Base-by-base conservation (phyloP, 2,113 vertebrate genomes). In the Macquaria australasica region DNA sequence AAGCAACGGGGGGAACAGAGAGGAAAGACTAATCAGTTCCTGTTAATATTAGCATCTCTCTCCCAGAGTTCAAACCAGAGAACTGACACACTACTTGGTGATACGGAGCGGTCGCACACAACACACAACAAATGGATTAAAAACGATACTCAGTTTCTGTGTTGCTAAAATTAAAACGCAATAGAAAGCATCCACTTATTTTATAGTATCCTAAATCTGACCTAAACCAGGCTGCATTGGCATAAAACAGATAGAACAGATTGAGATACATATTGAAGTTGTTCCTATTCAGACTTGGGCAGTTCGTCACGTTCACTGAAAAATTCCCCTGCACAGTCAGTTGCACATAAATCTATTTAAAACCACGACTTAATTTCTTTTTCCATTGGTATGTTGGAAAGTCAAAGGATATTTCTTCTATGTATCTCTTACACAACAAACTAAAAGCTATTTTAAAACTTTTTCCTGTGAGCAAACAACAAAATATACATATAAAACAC, bases 321-420 rank as follows among this genome's bases (percentile, higher is more conserved):
- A 56, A 39, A 72, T 39, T 25, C 34, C 7, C 21, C 70, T 25
- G 3, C 45, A 48, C 45, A 48, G 45, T 14, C 3, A 45, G 11
- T 34, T 51, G 28, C 28, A 53, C 50, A 73, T n/a, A 56, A 31
- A 73, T 56, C 21, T 73, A 41, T 73, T 73, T 16, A 56, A 41
- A 41, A 6, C 34, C 23, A 34, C 10, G 59, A 37, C 60, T 37
- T 37, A 7, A 20, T 12, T 37, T 21, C 0, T 14, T 28, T 59
- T 73, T 41, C 15, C 37, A 43, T 5, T 21, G 18, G 3, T 74
- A 45, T 60, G 39, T 45, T 43, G 37, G 37, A 18, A 43, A 25
- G 31, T 39, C 6, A 51, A 51, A 2, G 50, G 50, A 51, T 20
- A 18, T 51, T 51, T 20, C 18, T 31, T 43, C 10, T n/a, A 41